Base-by-base conservation (phyloP, 2,797 vertebrate genomes). In the Lemur catta region DNA sequence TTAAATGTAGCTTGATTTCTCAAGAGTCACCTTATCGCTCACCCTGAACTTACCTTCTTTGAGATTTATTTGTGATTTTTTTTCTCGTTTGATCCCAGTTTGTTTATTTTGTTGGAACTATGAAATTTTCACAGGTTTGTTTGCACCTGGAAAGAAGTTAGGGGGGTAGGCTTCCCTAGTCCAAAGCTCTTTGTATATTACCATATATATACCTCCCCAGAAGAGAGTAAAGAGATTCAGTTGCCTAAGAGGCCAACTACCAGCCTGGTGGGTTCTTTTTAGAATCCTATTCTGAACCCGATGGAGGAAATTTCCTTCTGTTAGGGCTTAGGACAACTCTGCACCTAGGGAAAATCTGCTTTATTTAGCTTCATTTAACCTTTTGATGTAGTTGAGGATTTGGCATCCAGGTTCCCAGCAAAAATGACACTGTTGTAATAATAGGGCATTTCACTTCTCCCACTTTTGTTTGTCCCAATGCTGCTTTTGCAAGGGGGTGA, bases 201-300 rank as follows among this genome's bases (percentile, higher is more conserved):
- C 35, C 59, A 4, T 18, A 8, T 0, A 4, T 18, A 8, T 0
- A 1, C 6, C 4, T 26, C 30, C 33, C 26, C 6, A 8, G 33
- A 6, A n/a, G 52, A 41, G 10, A 57, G 15, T 43, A 80, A 93
- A 76, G 38, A n/a, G n/a, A 35, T 63, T 75, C n/a, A 43, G 22
- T 67, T 20, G 1, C 28, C 8, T 20, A 43, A 46, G 28, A 84
- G 48, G 30, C 69, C 18, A 33, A 43, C 61, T 10, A n/a, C 20
- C 6, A 35, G 30, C 38, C 46, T 9, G 7, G 5, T 5, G 20
- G 18, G 50, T 72, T 74, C 35, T 80, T 69, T 91, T 33, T 50
- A 59, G 48, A 69, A 67, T 26, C n/a, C 28, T 6, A 48, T 79
- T 57, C 24, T 12, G 17, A 89, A 33, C n/a, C 24, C 38, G 75